Percentiles rank a stretch among this genome's conserved stretches.
Conservation (phyloP, 2,113 vertebrate genomes). For the Microcebus griseorufus region DNA sequence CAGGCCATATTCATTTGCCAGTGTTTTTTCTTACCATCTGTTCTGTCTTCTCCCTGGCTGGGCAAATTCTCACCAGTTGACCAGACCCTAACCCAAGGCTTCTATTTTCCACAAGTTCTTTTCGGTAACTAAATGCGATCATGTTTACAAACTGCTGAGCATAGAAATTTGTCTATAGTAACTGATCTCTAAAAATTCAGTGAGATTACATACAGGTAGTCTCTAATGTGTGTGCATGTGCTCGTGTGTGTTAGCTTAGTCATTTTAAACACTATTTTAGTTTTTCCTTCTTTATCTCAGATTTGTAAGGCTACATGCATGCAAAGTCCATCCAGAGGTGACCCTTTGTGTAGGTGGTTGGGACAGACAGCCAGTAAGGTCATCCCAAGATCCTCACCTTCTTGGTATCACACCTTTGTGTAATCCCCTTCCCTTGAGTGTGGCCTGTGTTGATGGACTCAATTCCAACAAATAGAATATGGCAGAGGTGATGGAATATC, state of each 20-base stretch:
- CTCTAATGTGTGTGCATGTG: no score
- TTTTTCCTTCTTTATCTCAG: neutral
- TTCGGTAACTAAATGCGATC: neutral
- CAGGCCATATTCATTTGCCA: neutral
- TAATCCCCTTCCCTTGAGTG: neutral
- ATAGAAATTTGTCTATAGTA: neutral
- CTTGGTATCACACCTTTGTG: no score
- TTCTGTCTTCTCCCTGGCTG: neutral
- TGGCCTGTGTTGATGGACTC: neutral
- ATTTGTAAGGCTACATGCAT: neutral
- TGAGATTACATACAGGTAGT: neutral
- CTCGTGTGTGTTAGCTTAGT: neutral
- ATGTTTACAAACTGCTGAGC: neutral
- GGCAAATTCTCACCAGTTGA: neutral
- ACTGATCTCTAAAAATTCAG: neutral
- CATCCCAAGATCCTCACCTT: accelerated
- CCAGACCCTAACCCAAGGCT: neutral
- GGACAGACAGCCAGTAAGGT: neutral
- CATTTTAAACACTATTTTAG: neutral
- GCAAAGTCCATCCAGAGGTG: neutral
- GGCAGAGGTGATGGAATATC: neutral
- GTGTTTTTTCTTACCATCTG: neutral
- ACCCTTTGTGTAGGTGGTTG: neutral
- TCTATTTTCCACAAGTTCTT: neutral
- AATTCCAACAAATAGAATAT: neutral